Percentiles rank a stretch among this genome's conserved stretches.
Conservation (phyloP, 2,888 invertebrate species). For the Sphecodes monilicornis region DNA sequence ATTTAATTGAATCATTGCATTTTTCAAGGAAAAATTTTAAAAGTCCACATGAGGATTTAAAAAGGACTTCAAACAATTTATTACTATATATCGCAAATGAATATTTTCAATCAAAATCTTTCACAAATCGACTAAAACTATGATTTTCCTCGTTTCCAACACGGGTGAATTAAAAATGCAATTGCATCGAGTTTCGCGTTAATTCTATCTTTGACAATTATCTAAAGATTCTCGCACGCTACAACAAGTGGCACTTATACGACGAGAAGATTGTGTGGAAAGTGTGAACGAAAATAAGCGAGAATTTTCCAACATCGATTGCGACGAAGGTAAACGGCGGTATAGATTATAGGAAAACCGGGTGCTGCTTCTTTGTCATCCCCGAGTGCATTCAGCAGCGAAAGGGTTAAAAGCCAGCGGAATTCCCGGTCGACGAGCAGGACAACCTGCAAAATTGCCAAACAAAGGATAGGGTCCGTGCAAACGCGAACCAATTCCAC, state of each 20-base stretch:
- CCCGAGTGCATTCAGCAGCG: neutral
- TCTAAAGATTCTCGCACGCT: neutral
- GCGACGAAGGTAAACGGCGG: neutral
- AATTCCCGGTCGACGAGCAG: neutral
- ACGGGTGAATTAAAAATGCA: too few species aligned
- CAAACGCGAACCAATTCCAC: constrained; percentile 14
- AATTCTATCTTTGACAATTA: neutral
- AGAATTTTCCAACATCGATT: neutral
- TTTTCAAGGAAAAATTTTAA: too few species aligned
- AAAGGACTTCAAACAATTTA: too few species aligned
- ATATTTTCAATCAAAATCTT: too few species aligned
- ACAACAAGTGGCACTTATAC: neutral
- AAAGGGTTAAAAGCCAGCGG: constrained; percentile 10
- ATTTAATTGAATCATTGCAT: too few species aligned
- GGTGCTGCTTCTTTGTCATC: neutral
- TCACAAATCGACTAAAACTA: too few species aligned
- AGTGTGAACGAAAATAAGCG: neutral
- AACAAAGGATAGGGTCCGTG: constrained; percentile 17
- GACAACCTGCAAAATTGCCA: constrained; percentile 16
- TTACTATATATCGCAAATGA: too few species aligned
- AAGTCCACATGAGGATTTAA: too few species aligned
- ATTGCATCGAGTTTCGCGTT: neutral
- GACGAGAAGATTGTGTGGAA: neutral
- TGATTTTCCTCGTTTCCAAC: too few species aligned
- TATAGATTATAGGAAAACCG: neutral